phyloP scores from a whole-genome alignment of 1,140 invertebrate species.

The Apis dorsata region DNA sequence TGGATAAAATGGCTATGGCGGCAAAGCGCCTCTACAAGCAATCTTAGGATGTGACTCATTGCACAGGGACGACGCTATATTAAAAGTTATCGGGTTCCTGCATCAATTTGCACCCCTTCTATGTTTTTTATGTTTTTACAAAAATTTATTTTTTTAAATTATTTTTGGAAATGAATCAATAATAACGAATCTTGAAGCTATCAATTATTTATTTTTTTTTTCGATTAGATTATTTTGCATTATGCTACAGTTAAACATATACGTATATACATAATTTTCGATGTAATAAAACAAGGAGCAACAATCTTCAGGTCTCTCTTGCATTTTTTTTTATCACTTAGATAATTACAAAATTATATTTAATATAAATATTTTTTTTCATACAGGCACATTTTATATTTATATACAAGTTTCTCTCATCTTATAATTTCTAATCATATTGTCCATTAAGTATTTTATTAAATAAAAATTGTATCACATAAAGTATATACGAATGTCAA shows the following conservation, averaged over 20 bases:
- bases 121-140: background rate
- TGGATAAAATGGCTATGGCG: slow-evolving; percentile 36
- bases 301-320: slow-evolving; percentile 60
- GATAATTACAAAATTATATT: slow-evolving; percentile 67
- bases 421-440: slow-evolving; percentile 42
- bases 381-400: slow-evolving; percentile 66
- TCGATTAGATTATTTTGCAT: slow-evolving; percentile 38
- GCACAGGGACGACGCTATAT: slow-evolving; percentile 42
- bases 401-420: slow-evolving; percentile 42
- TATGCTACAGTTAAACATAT: slow-evolving; percentile 46
- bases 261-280: slow-evolving; percentile 35
- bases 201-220: slow-evolving; percentile 56
- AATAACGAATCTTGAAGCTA: slow-evolving; percentile 21
- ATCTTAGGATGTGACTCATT: slow-evolving; percentile 62
- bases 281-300: slow-evolving; percentile 46
- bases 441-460: slow-evolving; percentile 48
- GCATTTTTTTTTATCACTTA: slow-evolving; percentile 39
- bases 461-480: slow-evolving; percentile 25
- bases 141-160: background rate
- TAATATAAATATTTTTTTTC: slow-evolving; percentile 67
- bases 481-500: slow-evolving; percentile 18
- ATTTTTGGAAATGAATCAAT: background rate
- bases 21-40: slow-evolving; percentile 51
- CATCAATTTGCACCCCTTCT: background rate
- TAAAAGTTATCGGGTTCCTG: background rate